phyloP scores from a whole-genome alignment of 2,113 vertebrate genomes.

The human (Homo sapiens) region DNA sequence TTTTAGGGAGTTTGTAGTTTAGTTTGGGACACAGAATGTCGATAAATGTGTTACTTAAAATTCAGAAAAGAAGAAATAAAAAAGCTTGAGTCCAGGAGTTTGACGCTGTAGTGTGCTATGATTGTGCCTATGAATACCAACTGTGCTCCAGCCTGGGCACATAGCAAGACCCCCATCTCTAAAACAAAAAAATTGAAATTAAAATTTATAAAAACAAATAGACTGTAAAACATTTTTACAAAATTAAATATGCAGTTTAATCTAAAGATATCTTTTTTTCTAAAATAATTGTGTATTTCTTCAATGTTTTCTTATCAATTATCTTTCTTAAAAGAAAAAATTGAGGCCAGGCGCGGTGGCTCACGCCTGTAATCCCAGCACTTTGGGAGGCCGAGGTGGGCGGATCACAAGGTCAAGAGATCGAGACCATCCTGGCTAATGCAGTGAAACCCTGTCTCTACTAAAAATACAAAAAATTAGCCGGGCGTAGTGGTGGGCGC shows the following conservation, averaged over 20 bases:
- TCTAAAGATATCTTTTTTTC: background rate
- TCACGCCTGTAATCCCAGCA: no score
- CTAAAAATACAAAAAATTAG: no score
- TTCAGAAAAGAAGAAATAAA: background rate
- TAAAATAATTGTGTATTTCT: slow-evolving; percentile 21
- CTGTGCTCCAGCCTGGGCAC: background rate
- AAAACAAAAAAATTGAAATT: background rate
- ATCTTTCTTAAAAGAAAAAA: no score
- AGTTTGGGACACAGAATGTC: background rate
- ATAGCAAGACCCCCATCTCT: background rate
- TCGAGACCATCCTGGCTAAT: no score
- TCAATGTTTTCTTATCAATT: background rate
- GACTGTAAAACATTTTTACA: background rate
- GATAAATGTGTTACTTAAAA: background rate
- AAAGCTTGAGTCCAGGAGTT: background rate
- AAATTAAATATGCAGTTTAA: background rate
- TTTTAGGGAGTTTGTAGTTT: background rate
- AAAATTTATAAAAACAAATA: background rate
- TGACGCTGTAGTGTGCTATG: background rate
- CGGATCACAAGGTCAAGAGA: no score
- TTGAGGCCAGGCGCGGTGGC: no score
- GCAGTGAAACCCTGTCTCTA: no score
- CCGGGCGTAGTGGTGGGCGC: no score
- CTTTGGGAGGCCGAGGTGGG: no score
- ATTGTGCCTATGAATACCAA: background rate